Conservation (phyloP, 92 coral and sea anemone species). For the Desmophyllum pertusum region DNA sequence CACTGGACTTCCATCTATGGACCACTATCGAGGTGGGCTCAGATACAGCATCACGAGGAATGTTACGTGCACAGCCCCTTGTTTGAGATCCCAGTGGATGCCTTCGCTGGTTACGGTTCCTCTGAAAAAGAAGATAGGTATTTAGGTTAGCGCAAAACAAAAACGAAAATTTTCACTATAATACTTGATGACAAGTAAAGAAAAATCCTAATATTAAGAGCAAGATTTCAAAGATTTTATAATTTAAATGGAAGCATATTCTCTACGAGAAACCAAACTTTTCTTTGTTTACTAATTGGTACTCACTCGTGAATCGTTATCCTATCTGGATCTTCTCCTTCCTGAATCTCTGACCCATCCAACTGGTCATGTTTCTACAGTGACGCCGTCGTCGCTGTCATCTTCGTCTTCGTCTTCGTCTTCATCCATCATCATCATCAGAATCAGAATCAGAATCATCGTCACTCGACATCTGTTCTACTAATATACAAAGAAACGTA, state of each 20-base stretch:
- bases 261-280: too few species aligned
- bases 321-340: not conserved
- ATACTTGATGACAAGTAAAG: too few species aligned
- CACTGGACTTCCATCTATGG: slow-evolving; percentile 7
- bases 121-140: not conserved
- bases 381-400: not conserved
- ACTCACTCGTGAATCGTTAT: slow-evolving; percentile 16
- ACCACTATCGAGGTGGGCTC: slow-evolving; percentile 37
- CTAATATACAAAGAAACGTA: not conserved
- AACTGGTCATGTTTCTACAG: not conserved
- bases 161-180: not conserved
- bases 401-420: not conserved
- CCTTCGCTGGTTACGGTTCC: slow-evolving; percentile 24
- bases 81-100: slow-evolving; percentile 29
- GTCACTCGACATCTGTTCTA: not conserved
- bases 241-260: too few species aligned
- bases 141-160: too few species aligned
- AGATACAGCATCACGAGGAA: slow-evolving; percentile 53
- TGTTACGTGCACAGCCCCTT: slow-evolving; percentile 28
- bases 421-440: not conserved
- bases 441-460: slow-evolving; percentile 4
- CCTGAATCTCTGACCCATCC: not conserved
- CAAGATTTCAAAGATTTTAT: too few species aligned
- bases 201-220: too few species aligned
- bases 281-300: not conserved